Evolutionary conservation across 30 jellyfish, hydroid and myxozoan species (phyloP).

Genomic region (Phacellophora camtschatica): DNA sequence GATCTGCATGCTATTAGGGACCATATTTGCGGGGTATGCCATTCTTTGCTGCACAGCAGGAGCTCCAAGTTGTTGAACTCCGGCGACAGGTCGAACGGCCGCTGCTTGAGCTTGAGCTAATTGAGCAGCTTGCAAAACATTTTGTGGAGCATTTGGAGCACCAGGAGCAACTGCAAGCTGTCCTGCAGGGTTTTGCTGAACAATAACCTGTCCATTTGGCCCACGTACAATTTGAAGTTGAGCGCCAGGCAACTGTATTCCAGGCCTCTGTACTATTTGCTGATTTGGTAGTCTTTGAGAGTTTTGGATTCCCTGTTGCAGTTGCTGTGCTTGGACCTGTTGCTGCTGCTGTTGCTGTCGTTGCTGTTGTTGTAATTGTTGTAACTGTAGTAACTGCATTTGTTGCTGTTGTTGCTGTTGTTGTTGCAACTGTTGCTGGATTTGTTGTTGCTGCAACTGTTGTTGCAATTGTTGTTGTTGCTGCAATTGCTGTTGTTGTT

Average conservation of each 20-base stretch:
- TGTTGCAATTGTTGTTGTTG: not conserved
- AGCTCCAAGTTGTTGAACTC: conserved; percentile 18
- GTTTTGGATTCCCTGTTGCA: not conserved
- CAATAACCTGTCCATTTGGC: conserved; percentile 13
- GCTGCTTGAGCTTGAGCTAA: conserved; percentile 25
- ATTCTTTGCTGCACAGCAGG: conserved; percentile 52
- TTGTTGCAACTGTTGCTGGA: conserved; percentile 19
- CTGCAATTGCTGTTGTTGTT: not conserved
- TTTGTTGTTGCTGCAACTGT: conserved; percentile 25
- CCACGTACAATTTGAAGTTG: conserved; percentile 43
- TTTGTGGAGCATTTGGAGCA: conserved; percentile 3
- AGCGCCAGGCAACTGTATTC: conserved; percentile 27
- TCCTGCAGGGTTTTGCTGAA: conserved; percentile 32
- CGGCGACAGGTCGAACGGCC: conserved; percentile 44
- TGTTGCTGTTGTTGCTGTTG: conserved; percentile 53
- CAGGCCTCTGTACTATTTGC: conserved; percentile 5
- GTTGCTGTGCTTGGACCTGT: conserved; percentile 4
- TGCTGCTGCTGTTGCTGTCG: conserved; percentile 56
- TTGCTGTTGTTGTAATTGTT: conserved; percentile 42
- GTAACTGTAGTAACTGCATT: conserved; percentile 20
- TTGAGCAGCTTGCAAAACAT: conserved; percentile 37
- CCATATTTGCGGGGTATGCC: conserved; percentile 33
- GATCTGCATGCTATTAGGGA: conserved; percentile 41
- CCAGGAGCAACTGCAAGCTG: conserved; percentile 18
- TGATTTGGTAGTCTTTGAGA: conserved; percentile 23